Evolutionary conservation across 2,888 invertebrate species (phyloP).

Genomic region (Nymphalis polychloros): DNA sequence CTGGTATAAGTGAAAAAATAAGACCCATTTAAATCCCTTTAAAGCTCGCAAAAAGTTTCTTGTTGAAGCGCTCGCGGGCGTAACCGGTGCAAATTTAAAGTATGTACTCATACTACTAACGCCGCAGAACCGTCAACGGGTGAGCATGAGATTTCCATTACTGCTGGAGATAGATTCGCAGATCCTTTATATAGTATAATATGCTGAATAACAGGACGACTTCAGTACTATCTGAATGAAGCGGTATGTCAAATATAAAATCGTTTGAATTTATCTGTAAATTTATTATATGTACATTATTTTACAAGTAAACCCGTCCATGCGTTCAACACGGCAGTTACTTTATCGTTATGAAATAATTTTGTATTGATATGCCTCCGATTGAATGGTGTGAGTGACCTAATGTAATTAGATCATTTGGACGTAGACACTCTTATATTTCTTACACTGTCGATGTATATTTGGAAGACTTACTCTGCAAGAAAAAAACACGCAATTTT

Average conservation of each 20-base stretch:
- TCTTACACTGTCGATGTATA: no score
- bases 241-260: slow-evolving; percentile 44
- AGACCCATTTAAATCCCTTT: slow-evolving; percentile 68
- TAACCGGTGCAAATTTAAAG: slow-evolving; percentile 67
- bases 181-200: slow-evolving; percentile 29
- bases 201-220: slow-evolving; percentile 13
- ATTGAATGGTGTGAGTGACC: no score
- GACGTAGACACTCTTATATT: no score
- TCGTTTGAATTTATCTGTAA: background rate
- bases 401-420: no score
- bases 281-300: no score
- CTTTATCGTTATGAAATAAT: no score
- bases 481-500: no score
- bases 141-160: slow-evolving; percentile 80
- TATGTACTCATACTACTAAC: slow-evolving; percentile 54
- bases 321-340: no score
- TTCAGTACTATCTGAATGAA: slow-evolving; percentile 47
- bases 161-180: slow-evolving; percentile 46
- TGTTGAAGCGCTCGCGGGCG: slow-evolving; percentile 64
- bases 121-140: slow-evolving; percentile 68
- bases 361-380: no score
- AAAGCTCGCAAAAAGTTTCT: slow-evolving; percentile 67
- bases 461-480: no score
- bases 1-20: slow-evolving; percentile 28
- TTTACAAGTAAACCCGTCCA: no score